Conservation (phyloP, 2,888 invertebrate species). For the Phania funesta region DNA sequence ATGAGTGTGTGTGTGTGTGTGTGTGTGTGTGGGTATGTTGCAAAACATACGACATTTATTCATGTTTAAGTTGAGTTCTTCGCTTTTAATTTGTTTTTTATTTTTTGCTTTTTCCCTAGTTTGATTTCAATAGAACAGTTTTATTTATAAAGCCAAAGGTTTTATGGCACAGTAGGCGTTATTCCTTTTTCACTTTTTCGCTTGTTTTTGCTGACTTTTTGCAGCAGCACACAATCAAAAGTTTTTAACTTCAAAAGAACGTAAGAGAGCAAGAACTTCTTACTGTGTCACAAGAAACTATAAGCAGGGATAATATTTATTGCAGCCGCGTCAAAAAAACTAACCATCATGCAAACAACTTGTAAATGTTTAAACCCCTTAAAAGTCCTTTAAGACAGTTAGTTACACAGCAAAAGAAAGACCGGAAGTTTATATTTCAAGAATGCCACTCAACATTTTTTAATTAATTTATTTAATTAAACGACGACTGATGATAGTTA, state of each 20-base stretch:
- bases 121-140: constrained; percentile 60
- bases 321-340: constrained; percentile 8
- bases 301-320: constrained; percentile 34
- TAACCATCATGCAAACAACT: background rate
- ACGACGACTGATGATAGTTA: too few species aligned
- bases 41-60: constrained; percentile 52
- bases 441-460: too few species aligned
- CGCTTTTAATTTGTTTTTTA: background rate
- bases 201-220: constrained; percentile 51
- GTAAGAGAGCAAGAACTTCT: constrained; percentile 9
- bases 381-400: constrained; percentile 6
- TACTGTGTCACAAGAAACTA: background rate
- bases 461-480: too few species aligned
- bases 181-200: background rate
- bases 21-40: background rate
- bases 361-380: background rate
- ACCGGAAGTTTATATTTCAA: background rate
- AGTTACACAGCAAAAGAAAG: background rate
- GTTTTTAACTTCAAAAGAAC: constrained; percentile 57
- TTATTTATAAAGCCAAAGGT: constrained; percentile 51
- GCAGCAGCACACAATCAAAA: constrained; percentile 65
- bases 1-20: background rate
- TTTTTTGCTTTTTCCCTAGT: constrained; percentile 3
- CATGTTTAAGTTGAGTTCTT: constrained; percentile 35
- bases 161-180: constrained; percentile 63